Percentiles rank a stretch among this genome's conserved stretches.
These are phyloP conservation scores for Porites rus DNA, from an alignment of 92 coral and sea anemone species.

Conservation along the genomic window DNA sequence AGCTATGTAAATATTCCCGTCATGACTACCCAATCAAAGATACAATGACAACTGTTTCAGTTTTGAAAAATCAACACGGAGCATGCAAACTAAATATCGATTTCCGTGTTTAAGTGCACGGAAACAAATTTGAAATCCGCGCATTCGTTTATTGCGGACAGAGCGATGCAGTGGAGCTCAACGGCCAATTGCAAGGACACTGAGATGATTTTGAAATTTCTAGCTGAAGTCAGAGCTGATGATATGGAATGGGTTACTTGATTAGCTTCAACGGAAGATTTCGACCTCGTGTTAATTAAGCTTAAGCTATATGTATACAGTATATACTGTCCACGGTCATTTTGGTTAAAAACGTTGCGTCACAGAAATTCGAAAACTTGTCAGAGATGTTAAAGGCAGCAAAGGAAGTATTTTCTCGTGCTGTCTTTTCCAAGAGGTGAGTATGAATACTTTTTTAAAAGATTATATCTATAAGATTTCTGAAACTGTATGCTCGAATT, in stretches of 20 bases:
- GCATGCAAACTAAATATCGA: not conserved
- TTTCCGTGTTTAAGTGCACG: not conserved
- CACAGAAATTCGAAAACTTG: too few species aligned
- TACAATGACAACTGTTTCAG: not conserved
- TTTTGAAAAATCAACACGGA: not conserved
- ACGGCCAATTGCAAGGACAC: too few species aligned
- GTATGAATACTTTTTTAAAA: not conserved
- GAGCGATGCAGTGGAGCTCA: not conserved
- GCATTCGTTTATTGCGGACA: too few species aligned
- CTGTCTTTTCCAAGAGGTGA: not conserved
- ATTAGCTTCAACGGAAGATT: too few species aligned
- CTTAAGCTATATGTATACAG: too few species aligned
- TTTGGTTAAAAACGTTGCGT: too few species aligned
- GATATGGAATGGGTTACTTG: not conserved
- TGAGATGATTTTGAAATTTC: too few species aligned
- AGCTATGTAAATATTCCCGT: not conserved
- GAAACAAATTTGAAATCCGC: not conserved
- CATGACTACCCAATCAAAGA: not conserved
- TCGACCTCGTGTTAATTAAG: too few species aligned
- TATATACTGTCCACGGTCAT: too few species aligned
- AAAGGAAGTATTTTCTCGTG: not conserved
- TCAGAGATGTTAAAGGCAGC: slow-evolving; percentile 18
- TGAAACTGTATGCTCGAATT: too few species aligned
- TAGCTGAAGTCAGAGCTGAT: too few species aligned
- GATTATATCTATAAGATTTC: not conserved